These are phyloP conservation scores for Drusus annulatus DNA, from an alignment of 1,140 invertebrate genomes.

Conservation along the genomic window DNA sequence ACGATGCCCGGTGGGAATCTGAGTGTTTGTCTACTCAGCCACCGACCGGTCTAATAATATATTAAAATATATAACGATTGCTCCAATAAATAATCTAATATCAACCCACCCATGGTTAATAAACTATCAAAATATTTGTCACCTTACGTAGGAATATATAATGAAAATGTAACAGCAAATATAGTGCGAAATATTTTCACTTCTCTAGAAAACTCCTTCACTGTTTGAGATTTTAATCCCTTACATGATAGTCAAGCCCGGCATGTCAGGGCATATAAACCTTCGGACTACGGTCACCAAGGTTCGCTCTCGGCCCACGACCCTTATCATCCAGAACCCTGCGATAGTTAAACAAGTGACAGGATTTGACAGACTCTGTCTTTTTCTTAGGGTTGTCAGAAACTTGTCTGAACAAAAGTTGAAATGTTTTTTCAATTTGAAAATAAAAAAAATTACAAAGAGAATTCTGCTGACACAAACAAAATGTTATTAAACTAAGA, in stretches of 20 bases:
- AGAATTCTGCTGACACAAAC: no score
- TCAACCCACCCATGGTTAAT: no score
- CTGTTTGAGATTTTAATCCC: constrained; percentile 26
- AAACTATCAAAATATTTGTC: no score
- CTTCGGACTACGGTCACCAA: background rate
- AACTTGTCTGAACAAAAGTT: background rate
- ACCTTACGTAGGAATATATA: no score
- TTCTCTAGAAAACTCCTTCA: background rate
- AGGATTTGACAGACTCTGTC: constrained; percentile 14
- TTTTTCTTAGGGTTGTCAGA: constrained; percentile 24
- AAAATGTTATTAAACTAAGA: no score
- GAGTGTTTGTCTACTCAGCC: no score
- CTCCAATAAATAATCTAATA: no score
- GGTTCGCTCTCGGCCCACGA: constrained; percentile 10
- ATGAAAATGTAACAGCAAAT: background rate
- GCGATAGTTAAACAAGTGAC: constrained; percentile 32
- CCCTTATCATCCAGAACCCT: constrained; percentile 25
- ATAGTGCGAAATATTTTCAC: background rate
- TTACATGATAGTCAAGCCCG: constrained; percentile 12
- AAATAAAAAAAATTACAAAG: no score
- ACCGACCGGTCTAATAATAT: no score
- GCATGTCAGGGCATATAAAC: constrained; percentile 25
- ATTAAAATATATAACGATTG: no score
- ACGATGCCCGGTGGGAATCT: no score
- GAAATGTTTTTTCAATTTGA: no score